Conservation (phyloP, 2,113 vertebrate genomes). For the Chrysochloris asiatica region DNA sequence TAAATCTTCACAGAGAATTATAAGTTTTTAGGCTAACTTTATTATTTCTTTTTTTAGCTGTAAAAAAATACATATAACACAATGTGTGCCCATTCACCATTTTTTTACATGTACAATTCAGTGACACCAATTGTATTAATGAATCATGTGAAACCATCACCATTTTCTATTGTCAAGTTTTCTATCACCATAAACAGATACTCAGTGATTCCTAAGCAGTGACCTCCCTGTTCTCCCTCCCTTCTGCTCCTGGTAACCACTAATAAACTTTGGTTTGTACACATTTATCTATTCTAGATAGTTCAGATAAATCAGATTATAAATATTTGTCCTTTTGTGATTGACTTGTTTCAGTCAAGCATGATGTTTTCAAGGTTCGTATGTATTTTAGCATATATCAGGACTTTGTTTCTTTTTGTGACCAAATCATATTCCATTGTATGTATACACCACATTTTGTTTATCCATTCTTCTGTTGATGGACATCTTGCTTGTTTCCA, state of each 20-base stretch:
- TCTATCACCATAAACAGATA: neutral
- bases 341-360: neutral
- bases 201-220: neutral
- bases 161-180: neutral
- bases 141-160: neutral
- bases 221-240: neutral
- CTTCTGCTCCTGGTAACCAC: neutral
- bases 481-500: neutral
- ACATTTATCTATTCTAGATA: neutral
- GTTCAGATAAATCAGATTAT: neutral
- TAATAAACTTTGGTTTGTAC: neutral
- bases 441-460: neutral
- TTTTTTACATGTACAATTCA: neutral
- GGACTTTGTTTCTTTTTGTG: neutral
- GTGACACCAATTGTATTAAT: neutral
- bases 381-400: neutral
- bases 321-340: neutral
- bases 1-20: constrained; percentile 34
- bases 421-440: neutral
- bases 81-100: neutral
- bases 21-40: neutral
- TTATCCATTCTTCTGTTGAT: neutral
- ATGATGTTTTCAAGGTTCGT: neutral
- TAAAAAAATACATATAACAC: neutral
- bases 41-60: neutral